Evolutionary conservation across 2,797 vertebrate species (phyloP).

Genomic region (Cuniculus paca): DNA sequence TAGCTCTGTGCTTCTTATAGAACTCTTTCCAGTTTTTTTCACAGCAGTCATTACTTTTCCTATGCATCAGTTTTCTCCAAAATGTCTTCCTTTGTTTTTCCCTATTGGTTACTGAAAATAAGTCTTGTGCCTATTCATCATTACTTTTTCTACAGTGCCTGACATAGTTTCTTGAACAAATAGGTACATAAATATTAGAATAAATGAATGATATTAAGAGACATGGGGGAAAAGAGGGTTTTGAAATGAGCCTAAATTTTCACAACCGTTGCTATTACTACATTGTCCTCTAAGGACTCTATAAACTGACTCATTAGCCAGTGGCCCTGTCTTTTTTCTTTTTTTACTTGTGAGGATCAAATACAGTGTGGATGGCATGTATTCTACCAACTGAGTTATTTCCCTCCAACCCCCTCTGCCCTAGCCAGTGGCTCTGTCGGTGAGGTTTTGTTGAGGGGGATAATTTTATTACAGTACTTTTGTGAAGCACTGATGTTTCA

Average conservation of each 20-base stretch:
- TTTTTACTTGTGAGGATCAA: not conserved
- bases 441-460: not conserved
- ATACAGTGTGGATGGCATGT: not conserved
- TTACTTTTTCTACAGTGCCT: not conserved
- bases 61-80: not conserved
- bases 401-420: not conserved
- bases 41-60: not conserved
- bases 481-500: not conserved
- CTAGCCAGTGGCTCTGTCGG: not conserved
- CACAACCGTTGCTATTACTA: not conserved
- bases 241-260: constrained; percentile 2
- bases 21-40: not conserved
- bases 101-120: not conserved
- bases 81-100: not conserved
- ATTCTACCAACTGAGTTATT: not conserved
- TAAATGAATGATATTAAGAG: constrained; percentile 28
- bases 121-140: not conserved
- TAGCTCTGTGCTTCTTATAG: not conserved
- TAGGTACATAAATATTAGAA: not conserved
- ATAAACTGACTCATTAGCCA: not conserved
- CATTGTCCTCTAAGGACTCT: not conserved
- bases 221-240: not conserved
- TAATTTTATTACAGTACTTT: not conserved
- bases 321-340: not conserved
- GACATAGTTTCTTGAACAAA: not conserved